Evolutionary conservation across 2,113 vertebrate genomes (phyloP).

Genomic region (Chamaea fasciata): DNA sequence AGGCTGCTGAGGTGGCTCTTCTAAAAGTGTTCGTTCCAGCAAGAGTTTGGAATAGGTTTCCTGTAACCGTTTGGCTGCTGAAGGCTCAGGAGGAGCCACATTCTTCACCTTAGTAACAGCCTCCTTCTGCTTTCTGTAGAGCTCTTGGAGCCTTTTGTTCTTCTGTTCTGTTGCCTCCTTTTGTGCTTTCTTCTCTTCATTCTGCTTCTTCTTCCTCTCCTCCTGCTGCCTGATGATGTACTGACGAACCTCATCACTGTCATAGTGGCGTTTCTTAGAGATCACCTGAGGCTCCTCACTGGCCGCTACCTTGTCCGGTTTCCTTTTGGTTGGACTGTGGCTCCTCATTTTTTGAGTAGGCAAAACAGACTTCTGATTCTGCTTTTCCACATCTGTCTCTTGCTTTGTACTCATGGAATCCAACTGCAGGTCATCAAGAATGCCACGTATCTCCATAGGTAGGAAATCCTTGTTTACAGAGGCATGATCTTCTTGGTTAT

Average conservation of each 20-base stretch:
- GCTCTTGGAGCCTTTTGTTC: constrained; percentile 89
- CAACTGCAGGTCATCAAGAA: constrained; percentile 90
- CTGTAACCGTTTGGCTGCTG: constrained; percentile 68
- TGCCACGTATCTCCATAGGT: constrained; percentile 85
- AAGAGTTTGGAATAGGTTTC: constrained; percentile 87
- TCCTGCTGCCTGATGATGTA: constrained; percentile 91
- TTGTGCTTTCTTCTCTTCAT: constrained; percentile 85
- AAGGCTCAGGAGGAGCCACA: constrained; percentile 49
- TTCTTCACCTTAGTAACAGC: constrained; percentile 69
- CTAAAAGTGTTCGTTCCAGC: constrained; percentile 73
- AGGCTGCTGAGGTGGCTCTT: constrained; percentile 64
- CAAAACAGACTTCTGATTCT: constrained; percentile 59
- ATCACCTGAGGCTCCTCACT: constrained; percentile 75
- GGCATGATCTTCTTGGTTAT: constrained; percentile 47
- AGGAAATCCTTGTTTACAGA: constrained; percentile 79
- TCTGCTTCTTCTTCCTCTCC: constrained; percentile 86
- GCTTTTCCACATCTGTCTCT: constrained; percentile 60
- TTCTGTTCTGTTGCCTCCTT: constrained; percentile 83
- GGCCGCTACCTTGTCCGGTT: constrained; percentile 66
- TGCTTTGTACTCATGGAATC: constrained; percentile 67
- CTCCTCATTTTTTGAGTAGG: constrained; percentile 69
- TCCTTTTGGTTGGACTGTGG: constrained; percentile 80
- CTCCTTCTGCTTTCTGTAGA: constrained; percentile 89
- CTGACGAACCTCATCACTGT: constrained; percentile 86
- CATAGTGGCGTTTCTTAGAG: constrained; percentile 89